Percentiles rank a stretch among this genome's conserved stretches.
phyloP scores from a whole-genome alignment of 2,888 invertebrate species.

The Girardia tigrina region DNA sequence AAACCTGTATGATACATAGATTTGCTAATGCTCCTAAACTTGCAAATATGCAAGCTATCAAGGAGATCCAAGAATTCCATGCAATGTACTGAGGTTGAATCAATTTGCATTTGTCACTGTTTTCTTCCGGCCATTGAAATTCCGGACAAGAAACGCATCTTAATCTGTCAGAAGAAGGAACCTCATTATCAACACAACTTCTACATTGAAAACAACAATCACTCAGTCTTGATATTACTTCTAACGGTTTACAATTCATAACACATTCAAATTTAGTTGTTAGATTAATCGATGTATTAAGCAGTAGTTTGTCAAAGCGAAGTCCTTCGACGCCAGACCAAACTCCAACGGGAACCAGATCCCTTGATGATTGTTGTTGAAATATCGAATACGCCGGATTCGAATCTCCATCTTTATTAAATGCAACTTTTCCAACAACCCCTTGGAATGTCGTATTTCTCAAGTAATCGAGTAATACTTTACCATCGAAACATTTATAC shows the following conservation, averaged over 20 bases:
- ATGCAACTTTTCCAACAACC: background rate
- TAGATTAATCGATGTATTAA: background rate
- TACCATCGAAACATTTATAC: background rate
- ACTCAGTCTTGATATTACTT: background rate
- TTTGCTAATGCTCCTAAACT: background rate
- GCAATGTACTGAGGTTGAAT: background rate
- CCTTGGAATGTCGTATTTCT: background rate
- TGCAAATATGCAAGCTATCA: background rate
- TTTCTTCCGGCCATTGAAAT: constrained; percentile 19
- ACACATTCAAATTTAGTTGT: background rate
- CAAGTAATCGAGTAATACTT: background rate
- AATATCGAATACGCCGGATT: background rate
- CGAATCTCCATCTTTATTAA: background rate
- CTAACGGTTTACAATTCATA: background rate
- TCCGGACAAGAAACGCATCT: background rate
- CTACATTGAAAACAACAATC: constrained; percentile 23
- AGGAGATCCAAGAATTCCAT: background rate
- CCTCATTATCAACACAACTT: background rate
- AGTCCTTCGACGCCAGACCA: background rate
- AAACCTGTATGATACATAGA: background rate
- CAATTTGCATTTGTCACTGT: background rate
- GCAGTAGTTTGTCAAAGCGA: background rate
- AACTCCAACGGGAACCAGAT: background rate
- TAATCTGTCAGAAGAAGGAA: background rate
- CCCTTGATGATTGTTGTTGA: background rate